Conservation (phyloP, 2,888 invertebrate genomes). For the Brenthis daphne region DNA sequence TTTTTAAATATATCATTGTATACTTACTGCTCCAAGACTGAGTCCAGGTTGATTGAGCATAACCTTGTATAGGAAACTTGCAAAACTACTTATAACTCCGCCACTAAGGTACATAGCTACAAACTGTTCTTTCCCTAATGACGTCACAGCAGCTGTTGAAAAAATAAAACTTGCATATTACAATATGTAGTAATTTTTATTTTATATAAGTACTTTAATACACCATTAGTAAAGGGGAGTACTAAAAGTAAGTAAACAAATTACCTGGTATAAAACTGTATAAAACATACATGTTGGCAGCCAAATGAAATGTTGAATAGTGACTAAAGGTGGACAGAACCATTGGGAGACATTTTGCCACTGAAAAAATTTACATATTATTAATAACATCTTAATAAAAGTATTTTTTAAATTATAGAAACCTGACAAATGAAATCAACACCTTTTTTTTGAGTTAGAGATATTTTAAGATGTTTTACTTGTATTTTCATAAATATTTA, state of each 20-base stretch:
- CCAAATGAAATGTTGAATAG: constrained; percentile 91
- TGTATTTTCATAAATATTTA: background rate
- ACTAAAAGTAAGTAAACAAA: constrained; percentile 13
- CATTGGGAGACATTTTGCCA: constrained; percentile 92
- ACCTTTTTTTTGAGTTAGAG: too few species aligned
- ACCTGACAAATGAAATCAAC: too few species aligned
- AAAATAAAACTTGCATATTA: background rate
- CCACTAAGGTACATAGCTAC: constrained; percentile 93
- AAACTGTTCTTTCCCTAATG: constrained; percentile 95
- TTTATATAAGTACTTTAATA: too few species aligned
- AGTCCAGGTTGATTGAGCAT: constrained; percentile 85
- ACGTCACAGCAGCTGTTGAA: constrained; percentile 84
- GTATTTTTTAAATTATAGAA: background rate
- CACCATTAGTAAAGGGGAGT: background rate
- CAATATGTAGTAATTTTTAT: too few species aligned
- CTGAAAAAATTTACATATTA: constrained; percentile 67
- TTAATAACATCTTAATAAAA: background rate
- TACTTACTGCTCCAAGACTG: constrained; percentile 95
- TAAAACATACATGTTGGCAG: constrained; percentile 97
- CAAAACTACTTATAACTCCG: constrained; percentile 92
- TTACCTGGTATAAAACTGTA: constrained; percentile 88
- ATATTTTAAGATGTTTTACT: background rate
- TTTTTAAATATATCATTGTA: constrained; percentile 34
- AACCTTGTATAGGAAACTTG: constrained; percentile 92
- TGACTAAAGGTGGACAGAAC: constrained; percentile 97